Conservation (phyloP, 1,140 invertebrate genomes). For the Globodera rostochiensis region DNA sequence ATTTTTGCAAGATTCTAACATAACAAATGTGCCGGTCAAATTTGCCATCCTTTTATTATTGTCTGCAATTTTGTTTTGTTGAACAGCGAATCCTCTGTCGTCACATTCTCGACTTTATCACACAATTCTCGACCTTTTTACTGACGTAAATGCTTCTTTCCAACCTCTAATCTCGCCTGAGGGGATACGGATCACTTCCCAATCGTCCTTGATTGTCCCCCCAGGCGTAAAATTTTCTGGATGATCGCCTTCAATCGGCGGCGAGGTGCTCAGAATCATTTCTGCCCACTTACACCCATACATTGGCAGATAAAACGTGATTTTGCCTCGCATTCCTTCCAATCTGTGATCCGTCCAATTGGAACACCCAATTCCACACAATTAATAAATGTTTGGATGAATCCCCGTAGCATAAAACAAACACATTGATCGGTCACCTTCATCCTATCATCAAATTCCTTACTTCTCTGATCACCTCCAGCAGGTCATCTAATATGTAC, state of each 20-base stretch:
- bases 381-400: background rate
- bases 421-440: too few relatives aligned
- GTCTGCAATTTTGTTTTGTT: too few relatives aligned
- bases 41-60: too few relatives aligned
- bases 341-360: background rate
- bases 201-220: background rate
- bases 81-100: background rate
- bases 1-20: too few relatives aligned
- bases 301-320: slow-evolving; percentile 3
- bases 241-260: background rate
- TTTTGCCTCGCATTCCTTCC: background rate
- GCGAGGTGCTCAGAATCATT: background rate
- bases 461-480: too few relatives aligned
- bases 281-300: background rate
- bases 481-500: too few relatives aligned
- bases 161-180: background rate
- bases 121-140: background rate
- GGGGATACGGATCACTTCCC: background rate
- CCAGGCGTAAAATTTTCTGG: background rate
- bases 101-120: background rate
- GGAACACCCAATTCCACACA: background rate
- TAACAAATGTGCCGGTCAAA: too few relatives aligned
- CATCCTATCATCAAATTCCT: too few relatives aligned
- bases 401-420: background rate
- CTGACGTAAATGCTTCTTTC: background rate